Base-by-base conservation (phyloP, 2,888 invertebrate genomes). In the Agrypnus murinus region DNA sequence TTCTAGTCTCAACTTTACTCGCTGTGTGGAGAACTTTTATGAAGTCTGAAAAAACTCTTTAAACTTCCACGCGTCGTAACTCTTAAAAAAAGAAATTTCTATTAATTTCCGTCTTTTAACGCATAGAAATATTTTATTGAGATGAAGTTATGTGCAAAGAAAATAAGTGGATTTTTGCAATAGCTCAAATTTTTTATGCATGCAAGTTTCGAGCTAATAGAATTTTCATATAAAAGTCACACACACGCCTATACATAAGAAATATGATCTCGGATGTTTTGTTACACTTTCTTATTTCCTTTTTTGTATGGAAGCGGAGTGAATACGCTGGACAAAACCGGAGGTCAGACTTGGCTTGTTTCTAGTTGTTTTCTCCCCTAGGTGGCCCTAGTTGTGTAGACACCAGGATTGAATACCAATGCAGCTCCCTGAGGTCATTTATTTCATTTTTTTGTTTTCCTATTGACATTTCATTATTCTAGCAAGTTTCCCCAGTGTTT, bases 341-440 rank as follows among this genome's bases (percentile, higher is more conserved):
- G 58, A 55, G 67, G 60, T 70, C 60, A 65, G 62, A 57, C 58
- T 60, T 53, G 62, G 72, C 63, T 74, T 74, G 77, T 76, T 77
- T 75, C 76, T 65, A 72, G 71, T 74, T 74, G 74, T 76, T 74
- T 76, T 72, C 74, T 76, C 76, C 74, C 73, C 34, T 73, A 74
- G 76, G 77, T 76, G 71, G 73, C 71, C 64, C 70, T 75, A 73
- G 74, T 73, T 74, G 73, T 72, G 75, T 65, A 73, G 74, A 73
- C 71, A 74, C 74, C 65, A 73, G 78, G 79, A 79, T 79, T 77
- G 79, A 79, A 79, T 79, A 79, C 78, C 78, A 77, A 78, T 78
- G 77, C 72, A 74, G 71, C 72, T 77, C 79, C 76, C 79, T 36
- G 65, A 76, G 79, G 78, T 79, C 79, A 77, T 79, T 79, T 78